Evolutionary conservation across 2,888 invertebrate species (phyloP), one percentile per base, ranked within the genome.

Genomic region (Microdon myrmicae): DNA sequence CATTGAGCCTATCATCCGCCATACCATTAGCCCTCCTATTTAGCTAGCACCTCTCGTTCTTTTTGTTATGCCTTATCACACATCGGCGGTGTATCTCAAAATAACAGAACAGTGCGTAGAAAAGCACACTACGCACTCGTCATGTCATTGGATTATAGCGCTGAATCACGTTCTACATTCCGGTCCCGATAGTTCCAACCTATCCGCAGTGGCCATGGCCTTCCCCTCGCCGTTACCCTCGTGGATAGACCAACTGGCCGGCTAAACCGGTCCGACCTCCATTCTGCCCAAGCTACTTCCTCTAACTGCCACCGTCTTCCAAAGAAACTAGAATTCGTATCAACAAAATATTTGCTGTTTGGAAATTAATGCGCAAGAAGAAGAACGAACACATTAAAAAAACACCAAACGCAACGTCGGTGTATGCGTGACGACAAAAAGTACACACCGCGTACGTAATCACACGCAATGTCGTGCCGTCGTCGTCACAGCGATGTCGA

Each of bases 41-140:
- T n/a, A n/a, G n/a, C n/a, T n/a, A n/a, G n/a, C n/a, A n/a, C n/a
- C n/a, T n/a, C n/a, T n/a, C n/a, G n/a, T n/a, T n/a, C n/a, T n/a
- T n/a, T n/a, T n/a, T n/a, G n/a, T n/a, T 16, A 9, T 7, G n/a
- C 19, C 9, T 3, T 6, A 13, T 16, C 9, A 14, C 32, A 4
- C 5, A 2, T 17, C 3, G 17, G 0, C 35, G 7, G 37, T 23
- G 41, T 41, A 35, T 31, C 44, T 13, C 37, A 31, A 45, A 54
- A 54, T 54, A 54, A 37, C 53, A 29, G 39, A 49, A 16, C 23
- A 41, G 14, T 48, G 55, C 55, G 48, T 49, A 56, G 23, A 22
- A 22, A 31, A 7, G 12, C 13, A 10, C 17, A 12, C 14, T 31
- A 37, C 37, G 44, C 32, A 38, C 19, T 39, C 32, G 6, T 38